phyloP scores from a whole-genome alignment of 2,888 invertebrate genomes.

The Drosophila colorata region DNA sequence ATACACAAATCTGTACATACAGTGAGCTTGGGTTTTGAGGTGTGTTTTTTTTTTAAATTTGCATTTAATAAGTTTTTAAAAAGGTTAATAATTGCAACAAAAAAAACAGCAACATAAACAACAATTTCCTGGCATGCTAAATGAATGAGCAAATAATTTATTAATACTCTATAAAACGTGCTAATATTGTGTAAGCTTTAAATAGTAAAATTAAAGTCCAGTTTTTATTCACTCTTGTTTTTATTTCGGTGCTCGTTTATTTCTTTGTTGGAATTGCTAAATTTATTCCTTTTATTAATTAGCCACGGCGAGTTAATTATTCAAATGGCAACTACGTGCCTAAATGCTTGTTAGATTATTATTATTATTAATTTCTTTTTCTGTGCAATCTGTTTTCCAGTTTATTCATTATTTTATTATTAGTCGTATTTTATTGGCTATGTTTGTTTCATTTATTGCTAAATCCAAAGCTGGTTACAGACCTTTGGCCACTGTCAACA shows the following conservation, averaged over 20 bases:
- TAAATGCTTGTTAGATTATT: constrained; percentile 13
- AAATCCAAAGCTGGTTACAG: neutral
- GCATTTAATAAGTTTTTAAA: constrained; percentile 9
- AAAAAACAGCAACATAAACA: constrained; percentile 3
- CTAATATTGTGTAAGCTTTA: constrained; percentile 5
- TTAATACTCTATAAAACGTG: constrained; percentile 36
- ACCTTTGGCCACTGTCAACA: constrained; percentile 22
- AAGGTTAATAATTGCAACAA: constrained; percentile 5
- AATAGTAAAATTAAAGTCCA: neutral
- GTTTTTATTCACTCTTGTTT: neutral
- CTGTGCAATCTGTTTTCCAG: constrained; percentile 7
- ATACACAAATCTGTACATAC: constrained; percentile 5
- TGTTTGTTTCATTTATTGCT: constrained; percentile 12
- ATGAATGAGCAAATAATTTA: constrained; percentile 12
- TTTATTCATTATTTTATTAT: constrained; percentile 9
- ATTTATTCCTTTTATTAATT: constrained; percentile 20
- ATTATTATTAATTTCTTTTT: constrained; percentile 7
- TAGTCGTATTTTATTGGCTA: constrained; percentile 3
- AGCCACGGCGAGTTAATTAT: constrained; percentile 13
- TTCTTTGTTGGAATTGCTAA: constrained; percentile 19
- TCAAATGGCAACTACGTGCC: constrained; percentile 40
- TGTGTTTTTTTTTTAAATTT: constrained; percentile 1
- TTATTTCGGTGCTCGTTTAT: constrained; percentile 12
- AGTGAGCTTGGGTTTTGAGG: neutral
- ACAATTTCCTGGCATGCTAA: neutral